Percentiles rank a stretch among this genome's conserved stretches.
phyloP scores from a whole-genome alignment of 1,140 invertebrate species.

The Polyergus mexicanus region DNA sequence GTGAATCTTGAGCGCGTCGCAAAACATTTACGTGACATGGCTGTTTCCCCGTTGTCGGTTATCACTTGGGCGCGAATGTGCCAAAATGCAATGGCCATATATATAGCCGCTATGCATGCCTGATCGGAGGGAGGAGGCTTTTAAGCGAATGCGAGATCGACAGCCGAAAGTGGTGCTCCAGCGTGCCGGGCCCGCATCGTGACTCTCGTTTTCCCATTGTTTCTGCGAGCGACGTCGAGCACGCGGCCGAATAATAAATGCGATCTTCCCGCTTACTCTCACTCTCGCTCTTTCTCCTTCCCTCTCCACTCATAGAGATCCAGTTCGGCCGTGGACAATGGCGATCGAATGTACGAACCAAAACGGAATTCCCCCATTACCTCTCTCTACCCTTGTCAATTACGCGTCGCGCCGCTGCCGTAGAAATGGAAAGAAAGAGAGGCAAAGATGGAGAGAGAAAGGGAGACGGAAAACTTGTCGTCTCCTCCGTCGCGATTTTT shows the following conservation, averaged over 20 bases:
- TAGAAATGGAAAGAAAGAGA: neutral
- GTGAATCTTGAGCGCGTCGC: neutral
- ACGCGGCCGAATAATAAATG: conserved; percentile 76
- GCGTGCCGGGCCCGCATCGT: conserved; percentile 34
- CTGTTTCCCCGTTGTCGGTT: conserved; percentile 29
- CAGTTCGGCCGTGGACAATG: conserved; percentile 47
- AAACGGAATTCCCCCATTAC: conserved; percentile 43
- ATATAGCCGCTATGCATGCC: conserved; percentile 30
- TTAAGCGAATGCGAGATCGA: conserved; percentile 70
- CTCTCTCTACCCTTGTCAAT: conserved; percentile 37
- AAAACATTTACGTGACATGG: conserved; percentile 1
- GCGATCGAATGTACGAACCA: conserved; percentile 45
- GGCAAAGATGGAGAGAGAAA: neutral
- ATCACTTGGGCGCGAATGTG: conserved; percentile 39
- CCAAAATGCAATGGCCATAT: conserved; percentile 48
- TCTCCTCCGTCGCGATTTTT: conserved; percentile 41
- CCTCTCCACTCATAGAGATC: conserved; percentile 9
- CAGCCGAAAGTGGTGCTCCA: conserved; percentile 74
- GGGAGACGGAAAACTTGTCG: conserved; percentile 10
- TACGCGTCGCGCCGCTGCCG: conserved; percentile 53
- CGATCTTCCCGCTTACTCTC: conserved; percentile 53
- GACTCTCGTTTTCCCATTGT: conserved; percentile 76
- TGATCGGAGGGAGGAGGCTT: conserved; percentile 42
- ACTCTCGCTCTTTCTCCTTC: conserved; percentile 8
- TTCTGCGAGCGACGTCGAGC: conserved; percentile 76